Percentiles rank a stretch among this genome's conserved stretches.
phyloP scores from a whole-genome alignment of 2,797 vertebrate species.

The Chaenodraco wilsoni region DNA sequence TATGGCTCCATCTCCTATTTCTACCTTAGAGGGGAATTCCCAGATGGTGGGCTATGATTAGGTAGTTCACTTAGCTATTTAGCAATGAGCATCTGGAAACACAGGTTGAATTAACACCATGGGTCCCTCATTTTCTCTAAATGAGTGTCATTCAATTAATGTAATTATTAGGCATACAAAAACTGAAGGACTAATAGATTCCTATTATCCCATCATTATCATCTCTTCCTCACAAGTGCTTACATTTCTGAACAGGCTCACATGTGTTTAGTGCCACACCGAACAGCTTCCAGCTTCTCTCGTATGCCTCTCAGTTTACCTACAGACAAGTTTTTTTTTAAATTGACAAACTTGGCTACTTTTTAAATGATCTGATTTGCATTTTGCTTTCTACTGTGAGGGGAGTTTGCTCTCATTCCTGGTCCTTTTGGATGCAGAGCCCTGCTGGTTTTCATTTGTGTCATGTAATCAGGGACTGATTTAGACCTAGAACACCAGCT shows the following conservation, averaged over 20 bases:
- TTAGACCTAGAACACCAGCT: conserved; percentile 72
- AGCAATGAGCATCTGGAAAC: conserved; percentile 84
- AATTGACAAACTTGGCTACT: conserved; percentile 53
- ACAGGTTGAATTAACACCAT: conserved; percentile 83
- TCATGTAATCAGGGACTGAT: conserved; percentile 79
- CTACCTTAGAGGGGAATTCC: conserved; percentile 82
- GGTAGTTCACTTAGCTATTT: conserved; percentile 83
- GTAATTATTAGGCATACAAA: conserved; percentile 83
- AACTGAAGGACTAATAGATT: conserved; percentile 82
- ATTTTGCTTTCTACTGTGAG: conserved; percentile 65
- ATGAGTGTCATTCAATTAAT: conserved; percentile 86
- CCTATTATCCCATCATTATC: conserved; percentile 81
- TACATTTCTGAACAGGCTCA: conserved; percentile 63
- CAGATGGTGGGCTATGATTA: conserved; percentile 82
- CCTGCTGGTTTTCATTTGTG: conserved; percentile 75
- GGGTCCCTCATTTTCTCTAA: conserved; percentile 81
- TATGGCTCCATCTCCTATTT: conserved; percentile 67
- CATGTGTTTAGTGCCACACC: conserved; percentile 40
- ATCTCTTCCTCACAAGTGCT: conserved; percentile 73
- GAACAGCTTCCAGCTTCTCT: conserved; percentile 55
- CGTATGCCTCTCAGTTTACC: conserved; percentile 35
- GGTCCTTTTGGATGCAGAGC: conserved; percentile 65
- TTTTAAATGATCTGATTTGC: conserved; percentile 70
- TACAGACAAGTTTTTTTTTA: conserved; percentile 39
- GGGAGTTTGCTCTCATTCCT: conserved; percentile 51